phyloP scores from a whole-genome alignment of 2,888 invertebrate genomes.

The Andrena flavipes region DNA sequence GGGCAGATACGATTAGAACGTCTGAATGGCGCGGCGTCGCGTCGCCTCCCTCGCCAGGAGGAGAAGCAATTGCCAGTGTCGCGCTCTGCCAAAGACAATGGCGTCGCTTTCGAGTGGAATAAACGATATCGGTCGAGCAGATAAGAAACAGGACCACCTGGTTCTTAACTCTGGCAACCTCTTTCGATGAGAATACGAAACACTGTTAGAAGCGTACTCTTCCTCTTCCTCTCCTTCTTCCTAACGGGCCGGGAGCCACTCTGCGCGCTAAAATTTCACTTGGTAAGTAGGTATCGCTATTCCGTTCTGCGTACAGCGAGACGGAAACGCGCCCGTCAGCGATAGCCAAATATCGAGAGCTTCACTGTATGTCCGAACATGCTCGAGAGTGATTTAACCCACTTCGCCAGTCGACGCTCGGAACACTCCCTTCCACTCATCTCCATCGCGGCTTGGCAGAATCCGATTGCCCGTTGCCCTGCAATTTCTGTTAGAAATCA shows the following conservation, averaged over 20 bases:
- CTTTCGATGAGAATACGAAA: neutral
- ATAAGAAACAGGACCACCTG: neutral
- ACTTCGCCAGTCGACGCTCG: neutral
- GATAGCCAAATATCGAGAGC: conserved; percentile 16
- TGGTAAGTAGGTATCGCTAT: neutral
- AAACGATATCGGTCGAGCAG: neutral
- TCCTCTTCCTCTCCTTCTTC: neutral
- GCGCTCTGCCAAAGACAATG: conserved; percentile 10
- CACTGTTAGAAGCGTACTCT: neutral
- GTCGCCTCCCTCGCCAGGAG: conserved; percentile 36
- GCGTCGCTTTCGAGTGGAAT: conserved; percentile 6
- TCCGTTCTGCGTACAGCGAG: neutral
- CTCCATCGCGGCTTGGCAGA: neutral
- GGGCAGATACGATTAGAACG: conserved; percentile 64
- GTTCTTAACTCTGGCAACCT: neutral
- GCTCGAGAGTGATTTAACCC: conserved; percentile 13
- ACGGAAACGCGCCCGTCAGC: neutral
- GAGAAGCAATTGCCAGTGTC: conserved; percentile 44
- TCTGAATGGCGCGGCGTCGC: conserved; percentile 58
- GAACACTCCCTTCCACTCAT: neutral
- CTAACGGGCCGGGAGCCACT: too few relatives aligned
- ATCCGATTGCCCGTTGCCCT: neutral
- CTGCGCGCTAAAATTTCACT: neutral
- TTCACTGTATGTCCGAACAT: conserved; percentile 5
- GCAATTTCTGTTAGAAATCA: neutral